Evolutionary conservation across 1,140 invertebrate genomes (phyloP).

Genomic region (Macrobrachium rosenbergii): DNA sequence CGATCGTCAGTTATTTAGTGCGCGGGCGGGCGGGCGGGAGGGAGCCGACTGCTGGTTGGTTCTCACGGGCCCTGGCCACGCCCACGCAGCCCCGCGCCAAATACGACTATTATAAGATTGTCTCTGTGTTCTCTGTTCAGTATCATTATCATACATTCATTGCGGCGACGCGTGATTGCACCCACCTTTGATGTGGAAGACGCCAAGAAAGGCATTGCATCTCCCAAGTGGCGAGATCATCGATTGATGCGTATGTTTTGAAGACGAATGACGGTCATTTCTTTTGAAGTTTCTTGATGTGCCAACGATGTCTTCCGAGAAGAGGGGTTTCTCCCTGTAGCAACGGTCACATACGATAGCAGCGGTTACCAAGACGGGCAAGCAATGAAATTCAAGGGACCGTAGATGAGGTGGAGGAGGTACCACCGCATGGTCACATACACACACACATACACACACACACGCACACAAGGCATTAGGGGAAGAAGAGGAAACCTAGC

Average conservation of each 20-base stretch:
- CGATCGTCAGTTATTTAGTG: constrained; percentile 66
- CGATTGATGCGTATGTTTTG: constrained; percentile 5
- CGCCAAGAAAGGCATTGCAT: too few relatives aligned
- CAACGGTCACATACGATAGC: constrained; percentile 43
- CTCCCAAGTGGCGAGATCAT: too few relatives aligned
- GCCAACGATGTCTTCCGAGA: constrained; percentile 8
- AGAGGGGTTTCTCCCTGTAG: constrained; percentile 33
- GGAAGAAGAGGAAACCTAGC: too few relatives aligned
- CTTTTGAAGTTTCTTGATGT: constrained; percentile 15
- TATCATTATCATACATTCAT: constrained; percentile 17
- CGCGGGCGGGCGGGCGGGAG: constrained; percentile 51
- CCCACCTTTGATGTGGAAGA: background rate
- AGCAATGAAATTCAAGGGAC: constrained; percentile 26
- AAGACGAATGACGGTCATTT: constrained; percentile 16
- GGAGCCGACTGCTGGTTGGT: constrained; percentile 54
- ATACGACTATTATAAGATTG: constrained; percentile 50
- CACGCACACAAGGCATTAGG: too few relatives aligned
- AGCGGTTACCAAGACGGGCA: constrained; percentile 50
- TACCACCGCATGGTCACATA: constrained; percentile 14
- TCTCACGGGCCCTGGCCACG: constrained; percentile 42
- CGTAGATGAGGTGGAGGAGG: background rate
- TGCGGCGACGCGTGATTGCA: background rate
- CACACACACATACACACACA: too few relatives aligned
- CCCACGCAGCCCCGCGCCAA: constrained; percentile 60
- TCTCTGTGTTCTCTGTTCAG: constrained; percentile 18